Evolutionary conservation across 2,888 invertebrate genomes (phyloP), one percentile per base, ranked within the genome.

Genomic region (Drosophila diplacantha): DNA sequence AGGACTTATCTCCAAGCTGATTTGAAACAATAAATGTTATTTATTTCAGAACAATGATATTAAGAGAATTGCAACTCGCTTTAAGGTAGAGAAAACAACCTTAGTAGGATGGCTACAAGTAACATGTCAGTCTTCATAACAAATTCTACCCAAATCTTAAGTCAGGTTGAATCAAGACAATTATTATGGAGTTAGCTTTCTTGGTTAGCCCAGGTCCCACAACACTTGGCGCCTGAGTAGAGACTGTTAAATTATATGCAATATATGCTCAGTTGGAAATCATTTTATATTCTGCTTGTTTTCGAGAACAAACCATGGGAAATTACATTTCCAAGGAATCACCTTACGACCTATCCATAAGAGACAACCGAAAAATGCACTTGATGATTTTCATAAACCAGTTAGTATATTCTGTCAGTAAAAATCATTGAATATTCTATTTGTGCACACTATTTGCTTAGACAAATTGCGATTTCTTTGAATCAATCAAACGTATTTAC

Each of bases 401-500:
- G 20, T 20, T 7, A 3, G 26, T 24, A 9, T 2, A 44, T 18
- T 31, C 14, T 5, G 14, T 31, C 5, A 14, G 8, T 46, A 3
- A 9, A 18, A 31, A 14, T 9, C 11, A 20, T 31, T 14, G 14
- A 8, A 20, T 20, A 14, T 44, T 29, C 44, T 31, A 20, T 47
- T 20, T 20, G 20, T n/a, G 11, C 9, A 8, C 9, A 20, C 29
- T 44, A 31, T 20, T 20, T 31, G 8, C 29, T 14, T 18, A 29
- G 18, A 44, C 5, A 18, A 29, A 18, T 44, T 29, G 14, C 11
- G 12, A 8, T n/a, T 20, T 14, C 18, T 20, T 46, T 6, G 16
- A 18, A 20, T 14, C 34, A 44, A 24, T 56, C 24, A 51, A 32
- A 51, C 5, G 11, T 14, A 14, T 53, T 34, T 18, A 26, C 32